These are phyloP conservation scores for Rhynchophorus ferrugineus DNA, from an alignment of 1,140 invertebrate genomes.

Conservation along the genomic window DNA sequence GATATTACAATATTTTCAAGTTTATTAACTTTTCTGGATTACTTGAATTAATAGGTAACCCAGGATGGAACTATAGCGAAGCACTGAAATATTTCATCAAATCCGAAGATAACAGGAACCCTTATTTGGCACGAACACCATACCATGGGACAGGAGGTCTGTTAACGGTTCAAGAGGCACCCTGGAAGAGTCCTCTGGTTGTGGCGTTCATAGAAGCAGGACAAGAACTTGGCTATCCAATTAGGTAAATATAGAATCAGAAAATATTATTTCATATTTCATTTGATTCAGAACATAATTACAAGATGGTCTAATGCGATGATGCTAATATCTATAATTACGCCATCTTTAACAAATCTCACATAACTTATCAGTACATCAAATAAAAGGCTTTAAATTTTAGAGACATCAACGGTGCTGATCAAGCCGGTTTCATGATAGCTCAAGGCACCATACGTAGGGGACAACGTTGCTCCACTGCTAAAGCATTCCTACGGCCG, in stretches of 20 bases:
- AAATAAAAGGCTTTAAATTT: no score
- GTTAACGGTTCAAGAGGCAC: constrained; percentile 75
- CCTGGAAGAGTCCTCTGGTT: constrained; percentile 73
- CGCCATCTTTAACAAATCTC: no score
- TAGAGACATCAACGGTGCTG: constrained; percentile 77
- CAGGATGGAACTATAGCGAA: constrained; percentile 84
- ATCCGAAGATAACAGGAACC: constrained; percentile 81
- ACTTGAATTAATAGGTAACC: constrained; percentile 56
- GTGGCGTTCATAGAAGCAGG: constrained; percentile 80
- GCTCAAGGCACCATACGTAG: constrained; percentile 75
- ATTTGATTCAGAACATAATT: no score
- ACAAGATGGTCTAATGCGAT: no score
- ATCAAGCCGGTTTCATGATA: constrained; percentile 79
- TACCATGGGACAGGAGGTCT: constrained; percentile 72
- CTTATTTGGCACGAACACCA: constrained; percentile 60
- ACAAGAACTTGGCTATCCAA: constrained; percentile 78
- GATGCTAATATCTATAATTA: no score
- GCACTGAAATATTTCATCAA: constrained; percentile 85
- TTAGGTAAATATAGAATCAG: constrained; percentile 30
- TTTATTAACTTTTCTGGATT: constrained; percentile 1
- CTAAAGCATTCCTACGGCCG: constrained; percentile 81
- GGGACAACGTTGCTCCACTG: constrained; percentile 74
- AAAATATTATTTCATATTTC: no score
- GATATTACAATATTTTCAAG: no score
- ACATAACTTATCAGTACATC: no score